Base-by-base conservation (phyloP, 2,888 invertebrate genomes). In the Lysandra bellargus region DNA sequence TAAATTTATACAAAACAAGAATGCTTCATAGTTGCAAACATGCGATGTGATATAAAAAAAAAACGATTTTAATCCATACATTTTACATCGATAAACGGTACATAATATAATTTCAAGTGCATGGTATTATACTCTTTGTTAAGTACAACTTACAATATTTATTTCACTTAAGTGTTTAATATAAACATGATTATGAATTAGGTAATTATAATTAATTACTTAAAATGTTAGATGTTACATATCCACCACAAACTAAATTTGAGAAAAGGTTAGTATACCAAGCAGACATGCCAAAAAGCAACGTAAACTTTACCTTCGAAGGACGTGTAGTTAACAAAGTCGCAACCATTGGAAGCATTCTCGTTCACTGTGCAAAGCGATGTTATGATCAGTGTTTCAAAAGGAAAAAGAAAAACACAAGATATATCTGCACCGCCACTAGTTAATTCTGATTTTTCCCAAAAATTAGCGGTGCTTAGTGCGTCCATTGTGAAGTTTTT, bases 271-370 rank as follows among this genome's bases (percentile, higher is more conserved):
- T 86, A 86, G 86, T 82, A 80, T 83, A 80, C 75, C 81, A 83
- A 85, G 87, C 85, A 83, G 82, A 80, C 94, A 94, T 94, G 94
- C 94, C 86, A 90, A 93, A 88, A 93, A 93, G 93, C 93, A 92
- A 93, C 89, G 92, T 90, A 89, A 91, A 93, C 89, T 89, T 93
- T 94, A 94, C 94, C 94, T 94, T 92, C 82, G 86, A 89, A 89
- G 88, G 86, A 88, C 87, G 88, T 89, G 88, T 87, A 87, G 88
- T 86, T 87, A 88, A 85, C 85, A 88, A 87, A 87, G 88, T 90
- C 89, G 89, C 86, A 87, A 91, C 88, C 87, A 86, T 89, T 89
- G 90, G 88, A 92, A 93, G 92, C 90, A 85, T 87, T 86, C 92
- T 90, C 90, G 92, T 90, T 87, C 91, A 89, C 90, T 93, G 92